A percentile compares a stretch with the other conserved stretches of the same genome.
These are phyloP conservation scores for Pristionchus mayeri DNA, from an alignment of 2,888 invertebrate species.

Conservation along the genomic window DNA sequence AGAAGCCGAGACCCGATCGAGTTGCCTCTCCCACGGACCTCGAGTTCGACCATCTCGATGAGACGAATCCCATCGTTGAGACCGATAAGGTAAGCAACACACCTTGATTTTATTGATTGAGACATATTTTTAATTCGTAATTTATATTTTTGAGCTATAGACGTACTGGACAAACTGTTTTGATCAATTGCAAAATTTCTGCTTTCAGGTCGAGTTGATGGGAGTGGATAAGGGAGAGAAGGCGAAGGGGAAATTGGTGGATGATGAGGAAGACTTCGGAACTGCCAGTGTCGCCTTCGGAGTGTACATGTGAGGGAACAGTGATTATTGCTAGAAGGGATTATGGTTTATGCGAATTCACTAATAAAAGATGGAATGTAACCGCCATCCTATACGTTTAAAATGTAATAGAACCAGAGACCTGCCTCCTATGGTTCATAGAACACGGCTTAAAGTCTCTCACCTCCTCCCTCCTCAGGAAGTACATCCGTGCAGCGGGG, in stretches of 20 bases:
- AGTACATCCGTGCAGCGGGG: constrained; percentile 80
- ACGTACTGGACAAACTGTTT: too few relatives aligned
- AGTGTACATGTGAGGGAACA: constrained; percentile 64
- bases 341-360: not conserved
- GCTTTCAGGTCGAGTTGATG: constrained; percentile 37
- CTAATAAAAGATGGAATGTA: not conserved
- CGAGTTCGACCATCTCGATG: constrained; percentile 48
- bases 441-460: too few relatives aligned
- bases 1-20: constrained; percentile 23
- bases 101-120: too few relatives aligned
- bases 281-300: constrained; percentile 61
- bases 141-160: too few relatives aligned
- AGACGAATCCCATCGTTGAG: constrained; percentile 45
- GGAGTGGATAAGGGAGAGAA: constrained; percentile 48
- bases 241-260: constrained; percentile 73
- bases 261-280: constrained; percentile 75
- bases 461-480: constrained; percentile 25
- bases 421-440: too few relatives aligned
- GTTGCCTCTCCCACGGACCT: constrained; percentile 45
- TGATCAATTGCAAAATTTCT: too few relatives aligned
- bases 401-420: too few relatives aligned
- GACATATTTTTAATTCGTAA: too few relatives aligned
- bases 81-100: constrained; percentile 38
- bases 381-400: too few relatives aligned
- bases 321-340: not conserved